Evolutionary conservation across 1,140 invertebrate species (phyloP).

Genomic region (Nebria ingens): DNA sequence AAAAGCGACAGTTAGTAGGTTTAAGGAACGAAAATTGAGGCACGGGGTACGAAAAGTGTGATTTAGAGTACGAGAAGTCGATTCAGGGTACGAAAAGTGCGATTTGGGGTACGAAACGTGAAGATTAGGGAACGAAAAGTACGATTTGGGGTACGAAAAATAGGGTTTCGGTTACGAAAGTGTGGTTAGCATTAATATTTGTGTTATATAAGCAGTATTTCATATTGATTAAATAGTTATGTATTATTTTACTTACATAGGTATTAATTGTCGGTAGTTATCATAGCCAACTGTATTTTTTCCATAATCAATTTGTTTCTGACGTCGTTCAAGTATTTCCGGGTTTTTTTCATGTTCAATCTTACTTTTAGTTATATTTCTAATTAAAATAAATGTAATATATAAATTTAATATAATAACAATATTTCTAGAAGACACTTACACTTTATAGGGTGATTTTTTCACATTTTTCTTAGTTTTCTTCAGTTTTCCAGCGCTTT

Average conservation of each 20-base stretch:
- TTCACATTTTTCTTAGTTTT: neutral
- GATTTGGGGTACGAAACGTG: too few relatives aligned
- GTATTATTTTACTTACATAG: slow-evolving; percentile 51
- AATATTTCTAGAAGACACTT: neutral
- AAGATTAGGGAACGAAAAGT: too few relatives aligned
- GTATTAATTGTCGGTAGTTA: slow-evolving; percentile 60
- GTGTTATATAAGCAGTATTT: slow-evolving; percentile 12
- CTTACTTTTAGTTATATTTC: slow-evolving; percentile 1
- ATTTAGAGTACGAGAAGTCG: too few relatives aligned
- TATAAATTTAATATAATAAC: too few relatives aligned
- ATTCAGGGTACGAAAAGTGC: too few relatives aligned
- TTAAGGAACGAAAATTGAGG: too few relatives aligned
- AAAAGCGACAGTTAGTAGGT: slow-evolving; percentile 8
- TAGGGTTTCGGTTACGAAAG: too few relatives aligned
- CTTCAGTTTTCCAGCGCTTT: neutral
- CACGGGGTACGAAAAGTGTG: too few relatives aligned
- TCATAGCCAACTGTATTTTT: slow-evolving; percentile 87
- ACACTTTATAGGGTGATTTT: neutral
- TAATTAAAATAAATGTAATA: neutral
- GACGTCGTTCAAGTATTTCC: slow-evolving; percentile 57
- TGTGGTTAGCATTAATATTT: too few relatives aligned
- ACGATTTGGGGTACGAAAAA: too few relatives aligned
- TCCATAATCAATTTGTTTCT: slow-evolving; percentile 92
- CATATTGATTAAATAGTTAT: slow-evolving; percentile 14
- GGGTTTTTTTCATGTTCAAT: slow-evolving; percentile 62